Base-by-base conservation (phyloP, 2,888 invertebrate genomes). In the Thereva unica region DNA sequence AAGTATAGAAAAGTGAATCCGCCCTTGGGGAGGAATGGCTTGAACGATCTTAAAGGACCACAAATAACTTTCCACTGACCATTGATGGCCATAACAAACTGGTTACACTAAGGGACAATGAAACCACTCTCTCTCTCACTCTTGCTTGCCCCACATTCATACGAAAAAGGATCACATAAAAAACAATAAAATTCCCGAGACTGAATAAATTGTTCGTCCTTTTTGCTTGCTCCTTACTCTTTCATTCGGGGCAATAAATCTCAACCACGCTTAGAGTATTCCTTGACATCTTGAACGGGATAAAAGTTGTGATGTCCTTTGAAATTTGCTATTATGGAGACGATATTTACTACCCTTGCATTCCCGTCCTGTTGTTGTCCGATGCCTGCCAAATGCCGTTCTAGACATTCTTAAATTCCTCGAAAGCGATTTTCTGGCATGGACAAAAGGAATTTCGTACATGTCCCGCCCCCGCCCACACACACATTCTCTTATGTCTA, bases 281-380 rank as follows among this genome's bases (percentile, higher is more conserved):
- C 34, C 56, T 44, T 44, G 56, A 44, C 56, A 56, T 34, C 34
- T 12, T 44, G 12, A 12, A 5, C 12, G 23, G 40, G 23, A n/a
- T 56, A 56, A 56, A 44, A 56, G 23, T 42, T 55, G 42, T 34
- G 40, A 55, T 40, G 42, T 55, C 42, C 9, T 56, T 34, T 42
- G 56, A 44, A 56, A 56, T 56, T 56, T 56, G 56, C 44, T 44
- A 56, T 56, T 56, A 56, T 42, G 44, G 56, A 56, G 56, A 12
- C 38, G 34, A 10, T 42, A 56, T 56, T 56, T 44, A 44, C 10
- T 10, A 44, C 9, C 42, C 56, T 56, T 35, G 56, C 42, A 44
- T 23, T 52, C 23, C 23, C 23, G 2, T 23, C 2, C 23, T 23
- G n/a, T 44, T 56, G 56, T 42, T 44, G 34, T 44, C 56, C 42